Evolutionary conservation across 2,888 invertebrate species (phyloP).

Genomic region (Sericinus montela): DNA sequence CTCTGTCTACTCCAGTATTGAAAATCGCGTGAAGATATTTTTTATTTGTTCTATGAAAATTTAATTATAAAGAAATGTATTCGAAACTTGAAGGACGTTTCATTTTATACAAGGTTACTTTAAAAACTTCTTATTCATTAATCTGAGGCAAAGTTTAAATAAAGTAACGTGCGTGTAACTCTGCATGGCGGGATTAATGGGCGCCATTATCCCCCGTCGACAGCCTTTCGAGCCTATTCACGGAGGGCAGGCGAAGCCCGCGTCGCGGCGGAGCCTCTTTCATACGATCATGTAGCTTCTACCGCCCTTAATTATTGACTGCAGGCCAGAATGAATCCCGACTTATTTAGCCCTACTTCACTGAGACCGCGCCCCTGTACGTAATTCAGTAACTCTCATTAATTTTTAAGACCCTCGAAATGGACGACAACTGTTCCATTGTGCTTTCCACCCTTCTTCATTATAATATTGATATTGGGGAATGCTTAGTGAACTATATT

Average conservation of each 20-base stretch:
- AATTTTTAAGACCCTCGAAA: background rate
- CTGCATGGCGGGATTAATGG: slow-evolving; percentile 1
- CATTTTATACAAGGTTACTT: too few species aligned
- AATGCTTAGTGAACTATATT: background rate
- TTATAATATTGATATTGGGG: background rate
- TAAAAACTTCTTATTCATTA: background rate
- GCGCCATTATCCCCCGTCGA: background rate
- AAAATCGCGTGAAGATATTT: too few species aligned
- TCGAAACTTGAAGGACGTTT: too few species aligned
- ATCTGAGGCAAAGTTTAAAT: background rate
- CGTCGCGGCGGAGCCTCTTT: background rate
- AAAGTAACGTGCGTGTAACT: background rate
- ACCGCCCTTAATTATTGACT: background rate
- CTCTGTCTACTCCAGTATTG: too few species aligned
- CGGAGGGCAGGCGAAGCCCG: background rate
- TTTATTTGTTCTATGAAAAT: too few species aligned
- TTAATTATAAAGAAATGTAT: too few species aligned
- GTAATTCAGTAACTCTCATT: background rate
- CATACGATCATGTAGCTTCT: background rate
- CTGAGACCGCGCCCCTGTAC: background rate
- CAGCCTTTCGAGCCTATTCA: background rate
- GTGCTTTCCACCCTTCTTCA: background rate
- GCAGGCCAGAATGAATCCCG: background rate
- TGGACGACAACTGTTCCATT: background rate
- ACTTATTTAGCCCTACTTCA: background rate